Evolutionary conservation across 2,113 vertebrate species (phyloP).

Genomic region (Caloenas nicobarica): DNA sequence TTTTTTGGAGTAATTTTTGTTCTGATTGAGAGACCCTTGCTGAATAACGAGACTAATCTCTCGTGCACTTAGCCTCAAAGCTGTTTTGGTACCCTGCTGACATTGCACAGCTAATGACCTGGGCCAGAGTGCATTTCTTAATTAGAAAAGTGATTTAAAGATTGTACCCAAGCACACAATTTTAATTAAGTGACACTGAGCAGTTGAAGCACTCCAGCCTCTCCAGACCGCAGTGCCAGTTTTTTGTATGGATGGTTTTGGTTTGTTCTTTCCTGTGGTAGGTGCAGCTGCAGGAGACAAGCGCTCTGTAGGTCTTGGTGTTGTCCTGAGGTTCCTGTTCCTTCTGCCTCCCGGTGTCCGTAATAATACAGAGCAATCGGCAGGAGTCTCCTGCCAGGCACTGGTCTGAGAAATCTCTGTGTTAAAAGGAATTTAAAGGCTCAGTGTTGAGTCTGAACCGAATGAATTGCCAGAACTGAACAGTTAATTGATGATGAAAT

Average conservation of each 20-base stretch:
- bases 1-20: not conserved
- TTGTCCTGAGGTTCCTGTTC: not conserved
- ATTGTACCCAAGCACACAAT: not conserved
- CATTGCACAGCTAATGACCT: not conserved
- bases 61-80: not conserved
- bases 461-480: not conserved
- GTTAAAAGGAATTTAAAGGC: not conserved
- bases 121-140: not conserved
- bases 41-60: not conserved
- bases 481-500: not conserved
- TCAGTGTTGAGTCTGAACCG: not conserved
- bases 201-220: not conserved
- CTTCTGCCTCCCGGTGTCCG: not conserved
- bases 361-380: not conserved
- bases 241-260: not conserved
- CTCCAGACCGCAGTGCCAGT: not conserved
- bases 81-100: not conserved
- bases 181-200: constrained; percentile 15
- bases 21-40: not conserved
- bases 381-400: not conserved
- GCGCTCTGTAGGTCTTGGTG: not conserved
- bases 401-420: not conserved
- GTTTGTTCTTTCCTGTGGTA: not conserved
- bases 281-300: not conserved
- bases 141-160: constrained; percentile 43